Percentiles rank a stretch among this genome's conserved stretches.
These are phyloP conservation scores for Acomys russatus DNA, from an alignment of 2,797 vertebrate genomes.

Conservation along the genomic window DNA sequence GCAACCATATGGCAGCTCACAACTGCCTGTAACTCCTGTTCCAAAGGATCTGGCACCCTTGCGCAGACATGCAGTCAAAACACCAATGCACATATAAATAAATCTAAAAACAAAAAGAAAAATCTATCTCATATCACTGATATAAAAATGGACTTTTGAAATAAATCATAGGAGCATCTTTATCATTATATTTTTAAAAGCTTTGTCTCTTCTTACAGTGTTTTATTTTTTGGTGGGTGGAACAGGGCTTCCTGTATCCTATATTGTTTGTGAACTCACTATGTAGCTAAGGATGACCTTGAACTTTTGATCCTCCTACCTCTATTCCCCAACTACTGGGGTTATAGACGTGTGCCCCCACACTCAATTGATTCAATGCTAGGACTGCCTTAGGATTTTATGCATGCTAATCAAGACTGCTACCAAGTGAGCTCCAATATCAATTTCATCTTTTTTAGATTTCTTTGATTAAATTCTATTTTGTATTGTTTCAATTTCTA, in stretches of 20 bases:
- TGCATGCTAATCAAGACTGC: not conserved
- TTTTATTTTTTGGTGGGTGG: not conserved
- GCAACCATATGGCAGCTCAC: no score
- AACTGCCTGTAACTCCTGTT: no score
- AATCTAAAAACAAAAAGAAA: no score
- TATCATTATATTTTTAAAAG: not conserved
- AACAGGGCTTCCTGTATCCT: not conserved
- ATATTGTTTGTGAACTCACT: not conserved
- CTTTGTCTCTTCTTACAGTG: not conserved
- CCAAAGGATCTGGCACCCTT: no score
- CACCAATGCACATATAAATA: no score
- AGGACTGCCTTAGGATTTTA: not conserved
- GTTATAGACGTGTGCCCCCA: not conserved
- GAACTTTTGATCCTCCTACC: not conserved
- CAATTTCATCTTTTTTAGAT: not conserved
- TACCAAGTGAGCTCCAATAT: not conserved
- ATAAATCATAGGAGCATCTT: not conserved
- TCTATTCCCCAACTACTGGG: not conserved
- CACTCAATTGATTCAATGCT: not conserved
- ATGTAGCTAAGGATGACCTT: not conserved
- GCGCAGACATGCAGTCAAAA: no score
- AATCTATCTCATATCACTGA: not conserved
- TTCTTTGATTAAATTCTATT: conserved; percentile 9
- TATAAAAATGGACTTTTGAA: not conserved
- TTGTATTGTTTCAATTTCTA: not conserved